Evolutionary conservation across 2,113 vertebrate species (phyloP), one percentile per base, ranked within the genome.

Genomic region (Limnothrissa miodon): DNA sequence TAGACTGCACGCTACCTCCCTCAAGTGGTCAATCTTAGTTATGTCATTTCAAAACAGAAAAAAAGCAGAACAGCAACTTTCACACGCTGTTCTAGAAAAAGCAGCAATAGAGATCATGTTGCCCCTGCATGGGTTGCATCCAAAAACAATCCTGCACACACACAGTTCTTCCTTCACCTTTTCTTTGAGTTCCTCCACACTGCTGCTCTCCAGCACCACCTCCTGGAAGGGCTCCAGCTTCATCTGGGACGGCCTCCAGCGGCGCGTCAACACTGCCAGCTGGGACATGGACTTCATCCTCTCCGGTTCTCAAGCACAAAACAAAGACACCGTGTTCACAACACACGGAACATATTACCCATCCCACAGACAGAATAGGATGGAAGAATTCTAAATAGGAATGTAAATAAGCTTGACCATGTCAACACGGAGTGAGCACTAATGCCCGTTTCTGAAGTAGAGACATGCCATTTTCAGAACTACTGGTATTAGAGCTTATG

Each of bases 201-300:
- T 97, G 89, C 96, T 99, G 93, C 96, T 99, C 90, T 99, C 98
- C 88, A 99, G 89, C 83, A 99, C 97, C 25, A 98, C 95, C 90
- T 99, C 98, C 89, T 96, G 95, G 91, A 99, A 99, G 53, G 94
- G 89, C 84, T 97, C 97, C 78, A 99, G 90, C 87, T 95, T 97
- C 96, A 99, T 97, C 78, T 96, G 94, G 10, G 97, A 92, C 0
- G 98, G 97, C 48, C 92, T 96, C 98, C 98, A 99, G 62, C 95
- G 94, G 46, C 96, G 95, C 0, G 97, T 96, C 83, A 99, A 87
- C 88, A 99, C 94, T 6, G 98, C 97, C 87, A 99, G 93, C 86
- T 99, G 98, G 1, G 98, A 98, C 97, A 99, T 98, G 78, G 97
- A 99, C 88, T 99, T 99, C 97, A 99, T 99, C 90, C 97, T 97